phyloP scores from a whole-genome alignment of 92 coral and sea anemone genomes.

The Montipora capitata region DNA sequence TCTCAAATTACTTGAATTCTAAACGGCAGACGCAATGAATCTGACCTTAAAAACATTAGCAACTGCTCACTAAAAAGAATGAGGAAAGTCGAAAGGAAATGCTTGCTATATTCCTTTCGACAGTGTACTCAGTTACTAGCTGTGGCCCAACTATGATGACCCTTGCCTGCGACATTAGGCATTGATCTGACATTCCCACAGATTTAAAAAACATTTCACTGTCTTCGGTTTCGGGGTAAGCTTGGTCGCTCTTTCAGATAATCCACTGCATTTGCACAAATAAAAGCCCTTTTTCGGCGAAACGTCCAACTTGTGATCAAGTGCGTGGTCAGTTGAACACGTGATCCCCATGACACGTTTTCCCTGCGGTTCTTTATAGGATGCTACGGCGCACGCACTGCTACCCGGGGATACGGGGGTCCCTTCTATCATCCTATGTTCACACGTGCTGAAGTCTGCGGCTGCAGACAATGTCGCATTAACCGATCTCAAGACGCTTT shows the following conservation, averaged over 20 bases:
- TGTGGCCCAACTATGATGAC: too few relatives aligned
- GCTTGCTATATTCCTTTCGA: too few relatives aligned
- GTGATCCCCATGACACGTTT: constrained; percentile 17
- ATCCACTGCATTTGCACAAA: not conserved
- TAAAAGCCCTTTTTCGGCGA: not conserved
- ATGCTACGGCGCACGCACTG: not conserved
- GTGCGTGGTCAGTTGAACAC: constrained; percentile 10
- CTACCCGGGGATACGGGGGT: not conserved
- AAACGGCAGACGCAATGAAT: too few relatives aligned
- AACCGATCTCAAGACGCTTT: not conserved
- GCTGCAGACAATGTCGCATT: constrained; percentile 14
- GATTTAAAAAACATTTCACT: not conserved
- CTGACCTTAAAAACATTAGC: too few relatives aligned
- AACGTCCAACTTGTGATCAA: not conserved
- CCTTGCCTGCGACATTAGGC: not conserved
- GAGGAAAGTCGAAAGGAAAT: too few relatives aligned
- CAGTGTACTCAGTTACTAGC: too few relatives aligned
- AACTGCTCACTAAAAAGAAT: too few relatives aligned
- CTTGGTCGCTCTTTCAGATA: not conserved
- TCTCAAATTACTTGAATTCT: too few relatives aligned
- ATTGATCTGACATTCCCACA: constrained; percentile 17
- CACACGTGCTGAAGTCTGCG: constrained; percentile 12
- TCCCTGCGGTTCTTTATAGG: not conserved
- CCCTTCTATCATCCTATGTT: not conserved
- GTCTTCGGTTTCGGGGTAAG: not conserved